A percentile compares a stretch with the other conserved stretches of the same genome.
phyloP scores from a whole-genome alignment of 2,797 vertebrate genomes.

The Phataginus tricuspis region DNA sequence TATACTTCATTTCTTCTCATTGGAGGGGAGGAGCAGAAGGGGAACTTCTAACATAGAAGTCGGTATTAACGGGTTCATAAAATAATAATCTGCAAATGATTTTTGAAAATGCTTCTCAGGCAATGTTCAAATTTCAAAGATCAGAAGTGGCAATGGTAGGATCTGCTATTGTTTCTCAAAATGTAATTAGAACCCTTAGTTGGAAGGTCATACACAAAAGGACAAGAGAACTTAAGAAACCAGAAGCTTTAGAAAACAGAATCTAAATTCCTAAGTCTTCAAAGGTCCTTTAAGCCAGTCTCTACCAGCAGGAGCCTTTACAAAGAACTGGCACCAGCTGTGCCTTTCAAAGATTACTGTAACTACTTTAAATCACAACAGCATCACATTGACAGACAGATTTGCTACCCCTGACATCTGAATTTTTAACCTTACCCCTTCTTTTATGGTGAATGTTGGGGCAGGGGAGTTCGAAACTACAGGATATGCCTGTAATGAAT shows the following conservation, averaged over 20 bases:
- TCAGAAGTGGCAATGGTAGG: not conserved
- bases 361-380: not conserved
- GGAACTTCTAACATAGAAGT: not conserved
- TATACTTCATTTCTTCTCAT: not conserved
- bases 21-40: not conserved
- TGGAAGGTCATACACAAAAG: not conserved
- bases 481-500: not conserved
- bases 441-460: not conserved
- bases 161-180: conserved; percentile 3
- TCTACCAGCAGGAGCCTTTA: not conserved
- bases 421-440: not conserved
- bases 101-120: not conserved
- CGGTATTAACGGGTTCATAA: not conserved
- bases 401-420: not conserved
- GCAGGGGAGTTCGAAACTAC: not conserved
- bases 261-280: not conserved
- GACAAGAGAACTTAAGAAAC: not conserved
- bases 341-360: not conserved
- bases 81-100: not conserved
- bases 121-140: not conserved
- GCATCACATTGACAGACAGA: not conserved
- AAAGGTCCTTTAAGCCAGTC: not conserved
- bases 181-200: not conserved
- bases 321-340: not conserved
- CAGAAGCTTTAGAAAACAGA: not conserved